Evolutionary conservation across 2,113 vertebrate species (phyloP), one percentile per base, ranked within the genome.

Genomic region (Zosterops lateralis): DNA sequence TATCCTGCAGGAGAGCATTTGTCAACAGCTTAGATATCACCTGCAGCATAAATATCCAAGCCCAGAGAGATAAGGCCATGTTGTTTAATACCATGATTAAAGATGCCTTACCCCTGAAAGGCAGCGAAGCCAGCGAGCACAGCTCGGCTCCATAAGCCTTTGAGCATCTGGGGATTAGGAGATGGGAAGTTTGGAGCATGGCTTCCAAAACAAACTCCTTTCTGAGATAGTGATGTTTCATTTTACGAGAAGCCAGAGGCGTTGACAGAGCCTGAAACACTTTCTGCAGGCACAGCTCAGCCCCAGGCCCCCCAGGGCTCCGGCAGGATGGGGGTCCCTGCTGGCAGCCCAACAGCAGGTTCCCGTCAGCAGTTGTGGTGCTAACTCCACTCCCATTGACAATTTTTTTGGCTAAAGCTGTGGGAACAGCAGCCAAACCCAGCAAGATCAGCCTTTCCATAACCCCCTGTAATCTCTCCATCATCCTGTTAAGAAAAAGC

Each of bases 21-120:
- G 89, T 91, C 93, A 92, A 83, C 91, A 96, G 87, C 92, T 95
- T 60, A 73, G 74, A 2, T 68, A 92, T 64, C 87, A 96, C 94
- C 96, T 91, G 85, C 87, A 84, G 94, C 92, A 95, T 31, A 60
- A 97, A 93, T 82, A 94, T 26, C 94, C 94, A 75, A 95, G 83
- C 62, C 92, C 65, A 12, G 0, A 58, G 87, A 95, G 94, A 93
- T 91, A 93, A 96, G 92, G 92, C 57, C 47, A 7, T 3, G 57
- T 9, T 64, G 58, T 87, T 93, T 87, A 93, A 89, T n/a, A 25
- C 50, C 8, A 31, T 28, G 53, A 83, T 91, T 92, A 94, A 87
- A 78, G 81, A 77, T 28, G 83, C 81, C 38, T 90, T 20, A 57
- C 58, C 89, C 65, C 77, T 3, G 0, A 60, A 25, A 72, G 54